phyloP scores from a whole-genome alignment of 2,797 vertebrate genomes.

The Lithobates pipiens region DNA sequence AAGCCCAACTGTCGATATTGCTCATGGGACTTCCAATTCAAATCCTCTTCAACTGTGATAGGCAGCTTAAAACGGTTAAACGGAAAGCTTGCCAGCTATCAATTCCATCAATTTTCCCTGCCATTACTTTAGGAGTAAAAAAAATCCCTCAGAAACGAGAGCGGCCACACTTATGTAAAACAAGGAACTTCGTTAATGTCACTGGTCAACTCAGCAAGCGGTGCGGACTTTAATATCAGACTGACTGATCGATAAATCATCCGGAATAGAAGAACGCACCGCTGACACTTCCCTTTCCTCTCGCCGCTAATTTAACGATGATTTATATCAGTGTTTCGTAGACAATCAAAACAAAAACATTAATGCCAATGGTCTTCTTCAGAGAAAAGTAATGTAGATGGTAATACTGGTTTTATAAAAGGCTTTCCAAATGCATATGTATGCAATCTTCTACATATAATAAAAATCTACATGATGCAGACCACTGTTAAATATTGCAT shows the following conservation, averaged over 20 bases:
- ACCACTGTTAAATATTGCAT: too few species aligned
- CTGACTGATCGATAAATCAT: constrained; percentile 60
- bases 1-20: too few species aligned
- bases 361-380: constrained; percentile 29
- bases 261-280: constrained; percentile 55
- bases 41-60: too few species aligned
- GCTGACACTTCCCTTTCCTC: constrained; percentile 45
- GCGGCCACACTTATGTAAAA: constrained; percentile 37
- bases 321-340: constrained; percentile 55
- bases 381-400: constrained; percentile 3
- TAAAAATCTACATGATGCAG: too few species aligned
- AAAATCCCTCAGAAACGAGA: constrained; percentile 13
- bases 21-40: too few species aligned
- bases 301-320: constrained; percentile 54
- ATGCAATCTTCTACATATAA: too few species aligned
- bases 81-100: neutral
- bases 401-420: neutral
- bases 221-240: constrained; percentile 53
- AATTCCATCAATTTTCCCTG: neutral
- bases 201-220: constrained; percentile 55
- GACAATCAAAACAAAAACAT: constrained; percentile 55
- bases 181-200: constrained; percentile 55
- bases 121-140: neutral
- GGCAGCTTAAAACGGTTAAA: constrained; percentile 16
- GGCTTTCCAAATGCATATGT: too few species aligned